Percentiles rank a stretch among this genome's conserved stretches.
phyloP scores from a whole-genome alignment of 1,140 invertebrate genomes.

The Conopomorpha cramerella region DNA sequence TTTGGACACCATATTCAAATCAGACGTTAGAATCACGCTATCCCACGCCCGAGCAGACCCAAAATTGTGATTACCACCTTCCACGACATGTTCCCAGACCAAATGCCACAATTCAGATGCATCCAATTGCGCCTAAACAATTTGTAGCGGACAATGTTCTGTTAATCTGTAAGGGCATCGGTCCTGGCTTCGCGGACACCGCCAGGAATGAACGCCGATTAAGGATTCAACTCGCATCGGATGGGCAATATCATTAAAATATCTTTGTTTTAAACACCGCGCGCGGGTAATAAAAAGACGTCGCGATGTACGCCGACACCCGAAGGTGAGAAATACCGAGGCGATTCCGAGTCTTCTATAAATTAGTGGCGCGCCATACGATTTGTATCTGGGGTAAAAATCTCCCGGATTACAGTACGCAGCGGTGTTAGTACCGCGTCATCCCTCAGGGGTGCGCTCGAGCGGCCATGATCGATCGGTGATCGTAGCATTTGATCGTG shows the following conservation, averaged over 20 bases:
- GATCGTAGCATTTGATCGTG: conserved; percentile 41
- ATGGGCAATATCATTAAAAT: conserved; percentile 57
- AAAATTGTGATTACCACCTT: conserved; percentile 50
- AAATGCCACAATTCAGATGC: conserved; percentile 25
- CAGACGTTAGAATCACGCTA: conserved; percentile 17
- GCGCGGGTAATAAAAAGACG: conserved; percentile 34
- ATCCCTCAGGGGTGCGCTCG: conserved; percentile 12
- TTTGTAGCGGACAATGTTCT: conserved; percentile 30
- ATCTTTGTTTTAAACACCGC: conserved; percentile 51
- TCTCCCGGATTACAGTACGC: background rate
- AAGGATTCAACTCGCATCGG: conserved; percentile 50
- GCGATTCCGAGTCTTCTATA: conserved; percentile 7
- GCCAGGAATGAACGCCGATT: conserved; percentile 31
- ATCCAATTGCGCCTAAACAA: conserved; percentile 45
- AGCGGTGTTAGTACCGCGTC: too few species aligned
- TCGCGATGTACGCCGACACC: conserved; percentile 13
- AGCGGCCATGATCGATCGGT: conserved; percentile 17
- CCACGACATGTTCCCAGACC: conserved; percentile 45
- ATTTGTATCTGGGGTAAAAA: background rate
- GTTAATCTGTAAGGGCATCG: conserved; percentile 49
- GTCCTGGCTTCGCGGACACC: conserved; percentile 28
- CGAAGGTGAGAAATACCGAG: conserved; percentile 46
- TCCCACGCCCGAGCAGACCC: too few species aligned
- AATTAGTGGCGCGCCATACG: background rate
- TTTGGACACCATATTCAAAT: too few species aligned